Conservation (phyloP, 2,113 vertebrate genomes). For the Platysteira castanea region DNA sequence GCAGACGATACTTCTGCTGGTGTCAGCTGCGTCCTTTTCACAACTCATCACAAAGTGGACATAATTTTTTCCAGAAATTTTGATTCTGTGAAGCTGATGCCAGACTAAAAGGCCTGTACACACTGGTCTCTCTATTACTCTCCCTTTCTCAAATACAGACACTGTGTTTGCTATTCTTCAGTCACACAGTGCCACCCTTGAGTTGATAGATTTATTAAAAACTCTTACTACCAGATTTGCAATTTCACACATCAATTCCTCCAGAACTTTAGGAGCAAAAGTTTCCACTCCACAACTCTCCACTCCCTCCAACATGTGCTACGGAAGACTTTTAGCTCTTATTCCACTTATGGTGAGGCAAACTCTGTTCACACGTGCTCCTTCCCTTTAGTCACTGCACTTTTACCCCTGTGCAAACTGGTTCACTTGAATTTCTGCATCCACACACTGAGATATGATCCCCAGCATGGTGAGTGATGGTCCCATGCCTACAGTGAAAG, state of each 20-base stretch:
- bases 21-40: neutral
- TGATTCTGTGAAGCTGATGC: neutral
- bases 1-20: neutral
- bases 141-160: slow-evolving; percentile 8
- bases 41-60: neutral
- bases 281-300: neutral
- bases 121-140: neutral
- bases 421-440: neutral
- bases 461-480: neutral
- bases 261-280: slow-evolving; percentile 54
- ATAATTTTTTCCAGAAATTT: neutral
- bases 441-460: neutral
- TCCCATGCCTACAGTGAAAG: neutral
- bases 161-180: slow-evolving; percentile 27
- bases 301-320: neutral
- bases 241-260: slow-evolving; percentile 66
- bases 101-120: neutral
- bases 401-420: neutral
- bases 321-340: neutral
- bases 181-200: slow-evolving; percentile 61
- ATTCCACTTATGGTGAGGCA: neutral
- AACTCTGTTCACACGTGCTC: neutral
- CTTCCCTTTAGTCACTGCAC: neutral
- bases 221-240: slow-evolving; percentile 60
- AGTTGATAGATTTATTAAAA: slow-evolving; percentile 66